Conservation (phyloP, 2,113 vertebrate genomes). For the Rousettus leschenaultii region DNA sequence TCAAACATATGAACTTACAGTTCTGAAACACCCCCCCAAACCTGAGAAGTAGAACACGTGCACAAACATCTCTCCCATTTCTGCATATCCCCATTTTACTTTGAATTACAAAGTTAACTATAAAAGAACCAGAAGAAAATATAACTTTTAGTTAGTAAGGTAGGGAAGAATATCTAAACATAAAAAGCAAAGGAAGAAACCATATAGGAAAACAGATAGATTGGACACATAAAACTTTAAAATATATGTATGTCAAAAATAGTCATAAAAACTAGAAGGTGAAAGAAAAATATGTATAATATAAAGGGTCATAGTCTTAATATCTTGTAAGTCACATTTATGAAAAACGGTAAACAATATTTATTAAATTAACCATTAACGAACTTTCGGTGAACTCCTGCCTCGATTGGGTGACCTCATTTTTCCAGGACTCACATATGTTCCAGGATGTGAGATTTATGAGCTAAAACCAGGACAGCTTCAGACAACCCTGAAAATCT, state of each 20-base stretch:
- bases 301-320: not conserved
- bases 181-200: conserved; percentile 53
- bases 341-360: not conserved
- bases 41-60: conserved; percentile 43
- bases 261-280: conserved; percentile 21
- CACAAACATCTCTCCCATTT: not conserved
- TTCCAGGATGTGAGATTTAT: not conserved
- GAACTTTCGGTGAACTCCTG: not conserved
- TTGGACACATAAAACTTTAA: conserved; percentile 44
- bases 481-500: not conserved
- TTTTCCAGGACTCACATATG: not conserved
- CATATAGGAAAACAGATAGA: conserved; percentile 51
- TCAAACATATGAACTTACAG: conserved; percentile 49
- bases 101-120: conserved; percentile 61
- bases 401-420: not conserved
- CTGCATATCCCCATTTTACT: not conserved
- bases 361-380: not conserved
- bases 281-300: not conserved
- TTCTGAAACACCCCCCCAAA: conserved; percentile 52
- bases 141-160: conserved; percentile 6
- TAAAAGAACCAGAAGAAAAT: conserved; percentile 51
- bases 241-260: not conserved
- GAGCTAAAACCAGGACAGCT: not conserved
- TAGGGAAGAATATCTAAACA: conserved; percentile 27
- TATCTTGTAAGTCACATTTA: not conserved